Evolutionary conservation across 2,888 invertebrate genomes (phyloP).

Genomic region (Dugesia japonica): DNA sequence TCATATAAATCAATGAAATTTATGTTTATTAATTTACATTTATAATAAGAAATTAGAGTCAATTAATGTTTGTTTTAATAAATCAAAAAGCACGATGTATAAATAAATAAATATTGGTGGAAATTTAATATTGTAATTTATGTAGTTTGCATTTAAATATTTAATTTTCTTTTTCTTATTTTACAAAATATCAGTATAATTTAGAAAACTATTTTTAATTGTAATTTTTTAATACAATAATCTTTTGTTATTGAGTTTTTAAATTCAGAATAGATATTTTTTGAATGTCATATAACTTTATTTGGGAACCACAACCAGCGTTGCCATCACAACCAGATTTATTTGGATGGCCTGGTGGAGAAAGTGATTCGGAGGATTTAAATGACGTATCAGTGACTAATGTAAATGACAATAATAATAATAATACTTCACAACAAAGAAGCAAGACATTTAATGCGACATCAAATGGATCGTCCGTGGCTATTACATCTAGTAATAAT

Average conservation of each 20-base stretch:
- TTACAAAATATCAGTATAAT: no score
- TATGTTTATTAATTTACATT: no score
- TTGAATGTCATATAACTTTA: slow-evolving; percentile 20
- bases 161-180: no score
- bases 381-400: no score
- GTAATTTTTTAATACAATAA: no score
- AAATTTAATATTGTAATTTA: neutral
- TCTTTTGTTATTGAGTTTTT: no score
- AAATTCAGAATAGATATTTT: no score
- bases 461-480: neutral
- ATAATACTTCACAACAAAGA: no score
- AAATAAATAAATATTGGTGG: slow-evolving; percentile 1
- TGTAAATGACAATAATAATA: neutral
- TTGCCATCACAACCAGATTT: slow-evolving; percentile 27
- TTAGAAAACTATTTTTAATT: no score
- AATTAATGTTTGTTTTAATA: neutral
- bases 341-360: slow-evolving; percentile 28
- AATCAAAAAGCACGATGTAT: slow-evolving; percentile 5
- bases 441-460: neutral
- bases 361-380: slow-evolving; percentile 24
- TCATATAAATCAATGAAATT: no score
- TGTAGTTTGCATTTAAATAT: neutral
- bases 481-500: neutral
- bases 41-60: no score
- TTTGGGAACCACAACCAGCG: slow-evolving; percentile 27